Evolutionary conservation across 2,797 vertebrate species (phyloP), one percentile per base, ranked within the genome.

Genomic region (Gobio occitaniae): DNA sequence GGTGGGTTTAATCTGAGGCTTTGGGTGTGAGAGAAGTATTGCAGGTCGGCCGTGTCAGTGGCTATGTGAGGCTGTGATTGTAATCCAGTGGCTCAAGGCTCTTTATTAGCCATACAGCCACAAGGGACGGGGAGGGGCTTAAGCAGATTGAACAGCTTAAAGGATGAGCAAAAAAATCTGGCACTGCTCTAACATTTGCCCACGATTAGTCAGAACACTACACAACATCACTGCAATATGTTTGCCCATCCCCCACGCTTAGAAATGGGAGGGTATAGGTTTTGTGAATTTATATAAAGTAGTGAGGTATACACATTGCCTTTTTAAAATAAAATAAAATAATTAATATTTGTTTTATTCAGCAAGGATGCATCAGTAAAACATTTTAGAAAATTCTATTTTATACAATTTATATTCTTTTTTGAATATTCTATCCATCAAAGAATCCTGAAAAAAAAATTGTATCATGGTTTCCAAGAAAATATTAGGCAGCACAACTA

Each of bases 71-170:
- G 88, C 89, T 89, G 87, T 87, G 70, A 78, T 59, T 83, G 87
- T 95, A 93, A 93, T 94, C 89, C 88, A 41, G 72, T 44, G 11
- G 74, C 91, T 91, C 92, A 92, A 90, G 92, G 89, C 80, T 25
- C 85, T 92, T 91, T 92, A 94, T 94, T 93, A 93, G 92, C 90
- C 92, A 88, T 87, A 87, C 89, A 92, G 93, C 89, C 89, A 93
- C 92, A 92, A 88, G 85, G 93, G 89, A 91, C 80, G 86, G 48
- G 75, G 83, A 32, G 92, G 89, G 88, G 89, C 82, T 86, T 95
- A 95, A 95, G 94, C 89, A 94, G 95, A 96, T 96, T 96, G 93
- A 91, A 88, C 92, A 87, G 90, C 95, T 97, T 96, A 97, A 91
- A 92, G 93, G 95, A 95, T 97, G 92, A 95, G 93, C 94, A 91